These are phyloP conservation scores for Cylas formicarius DNA, from an alignment of 1,140 invertebrate species.

Conservation along the genomic window DNA sequence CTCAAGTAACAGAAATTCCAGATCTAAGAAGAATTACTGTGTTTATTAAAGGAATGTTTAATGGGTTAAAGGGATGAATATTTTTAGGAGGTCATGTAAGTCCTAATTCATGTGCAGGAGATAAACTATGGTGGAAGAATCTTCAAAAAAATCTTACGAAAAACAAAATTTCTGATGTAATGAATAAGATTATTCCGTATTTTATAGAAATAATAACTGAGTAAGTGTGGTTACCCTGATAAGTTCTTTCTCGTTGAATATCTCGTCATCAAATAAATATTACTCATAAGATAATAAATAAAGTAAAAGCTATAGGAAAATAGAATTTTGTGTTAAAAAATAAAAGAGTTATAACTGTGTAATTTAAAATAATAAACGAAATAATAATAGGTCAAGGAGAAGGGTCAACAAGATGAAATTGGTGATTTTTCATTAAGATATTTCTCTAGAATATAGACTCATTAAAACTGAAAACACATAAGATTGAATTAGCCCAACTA, in stretches of 20 bases:
- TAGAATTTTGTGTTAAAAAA: too few species aligned
- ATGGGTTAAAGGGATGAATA: constrained; percentile 53
- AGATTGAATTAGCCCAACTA: constrained; percentile 33
- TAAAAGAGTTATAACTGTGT: constrained; percentile 38
- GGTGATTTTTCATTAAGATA: constrained; percentile 45
- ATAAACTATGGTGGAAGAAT: constrained; percentile 57
- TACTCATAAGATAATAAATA: constrained; percentile 44
- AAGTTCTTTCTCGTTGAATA: constrained; percentile 50
- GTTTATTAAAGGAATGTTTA: constrained; percentile 56
- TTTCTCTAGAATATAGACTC: constrained; percentile 41
- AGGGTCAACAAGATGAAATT: constrained; percentile 49
- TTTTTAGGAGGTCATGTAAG: constrained; percentile 49
- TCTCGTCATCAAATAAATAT: constrained; percentile 59
- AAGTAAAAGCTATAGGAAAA: too few species aligned
- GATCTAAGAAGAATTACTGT: constrained; percentile 52
- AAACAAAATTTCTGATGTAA: constrained; percentile 57
- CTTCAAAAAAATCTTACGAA: constrained; percentile 57
- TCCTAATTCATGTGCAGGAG: constrained; percentile 55
- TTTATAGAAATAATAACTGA: constrained; percentile 46
- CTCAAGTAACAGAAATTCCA: constrained; percentile 50
- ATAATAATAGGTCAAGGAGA: constrained; percentile 50
- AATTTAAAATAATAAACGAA: constrained; percentile 41
- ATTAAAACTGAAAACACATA: constrained; percentile 38
- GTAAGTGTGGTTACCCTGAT: constrained; percentile 47
- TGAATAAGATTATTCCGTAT: constrained; percentile 57